A percentile compares a stretch with the other conserved stretches of the same genome.
Conservation (phyloP, 2,797 vertebrate genomes). For the Ispidina picta region DNA sequence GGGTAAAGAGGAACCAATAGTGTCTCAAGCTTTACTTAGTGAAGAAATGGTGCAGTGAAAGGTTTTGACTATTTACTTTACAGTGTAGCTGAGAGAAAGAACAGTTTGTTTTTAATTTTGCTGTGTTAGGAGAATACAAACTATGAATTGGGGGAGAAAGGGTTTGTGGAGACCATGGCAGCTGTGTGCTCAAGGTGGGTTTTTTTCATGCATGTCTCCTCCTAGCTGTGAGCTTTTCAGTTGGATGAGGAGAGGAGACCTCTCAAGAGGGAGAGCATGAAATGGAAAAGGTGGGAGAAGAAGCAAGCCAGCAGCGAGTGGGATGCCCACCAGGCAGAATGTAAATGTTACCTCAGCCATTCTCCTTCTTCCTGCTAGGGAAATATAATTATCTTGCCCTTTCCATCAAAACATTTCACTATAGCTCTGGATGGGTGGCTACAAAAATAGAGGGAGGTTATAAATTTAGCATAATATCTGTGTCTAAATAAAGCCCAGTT, state of each 20-base stretch:
- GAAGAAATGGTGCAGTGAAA: not conserved
- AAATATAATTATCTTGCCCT: constrained; percentile 39
- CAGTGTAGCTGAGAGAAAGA: not conserved
- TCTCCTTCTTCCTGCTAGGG: not conserved
- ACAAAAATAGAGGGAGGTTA: not conserved
- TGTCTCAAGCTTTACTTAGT: not conserved
- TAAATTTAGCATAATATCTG: not conserved
- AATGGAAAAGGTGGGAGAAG: not conserved
- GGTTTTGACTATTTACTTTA: constrained; percentile 37
- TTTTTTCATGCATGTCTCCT: not conserved
- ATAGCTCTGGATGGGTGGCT: not conserved
- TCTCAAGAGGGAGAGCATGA: not conserved
- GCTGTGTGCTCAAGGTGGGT: not conserved
- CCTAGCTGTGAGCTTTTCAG: not conserved
- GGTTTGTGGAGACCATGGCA: not conserved
- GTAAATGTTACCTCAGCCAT: constrained; percentile 50
- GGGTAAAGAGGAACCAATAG: not conserved
- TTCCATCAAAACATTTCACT: not conserved
- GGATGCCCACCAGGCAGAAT: not conserved
- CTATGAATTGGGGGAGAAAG: not conserved
- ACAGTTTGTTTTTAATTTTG: constrained; percentile 11
- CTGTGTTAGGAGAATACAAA: not conserved
- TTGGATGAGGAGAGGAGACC: not conserved
- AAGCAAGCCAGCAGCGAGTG: not conserved
- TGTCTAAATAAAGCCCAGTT: constrained; percentile 16